phyloP scores from a whole-genome alignment of 1,140 invertebrate species.

The Apolygus lucorum region DNA sequence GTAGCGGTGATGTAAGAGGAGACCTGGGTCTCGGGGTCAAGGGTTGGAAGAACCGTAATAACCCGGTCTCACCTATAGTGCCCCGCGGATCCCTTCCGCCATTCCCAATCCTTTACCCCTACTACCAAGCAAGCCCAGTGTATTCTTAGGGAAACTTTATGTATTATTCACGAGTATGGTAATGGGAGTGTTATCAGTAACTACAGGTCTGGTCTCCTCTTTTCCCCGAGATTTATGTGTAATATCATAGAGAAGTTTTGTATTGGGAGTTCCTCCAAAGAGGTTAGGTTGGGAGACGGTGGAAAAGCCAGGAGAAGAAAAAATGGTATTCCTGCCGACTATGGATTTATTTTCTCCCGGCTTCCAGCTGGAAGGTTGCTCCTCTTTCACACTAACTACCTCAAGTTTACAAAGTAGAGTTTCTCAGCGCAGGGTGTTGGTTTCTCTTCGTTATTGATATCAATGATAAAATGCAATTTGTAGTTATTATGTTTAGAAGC shows the following conservation, averaged over 20 bases:
- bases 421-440: too few species aligned
- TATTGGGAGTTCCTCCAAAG: slow-evolving; percentile 17
- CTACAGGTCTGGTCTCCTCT: slow-evolving; percentile 21
- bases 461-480: too few species aligned
- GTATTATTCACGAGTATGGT: slow-evolving; percentile 24
- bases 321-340: too few species aligned
- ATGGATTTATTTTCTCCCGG: too few species aligned
- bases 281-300: not conserved
- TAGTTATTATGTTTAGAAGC: too few species aligned
- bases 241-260: slow-evolving; percentile 24
- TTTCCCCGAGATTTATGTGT: slow-evolving; percentile 22
- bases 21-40: too few species aligned
- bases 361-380: too few species aligned
- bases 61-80: not conserved
- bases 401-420: too few species aligned
- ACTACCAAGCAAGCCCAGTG: not conserved
- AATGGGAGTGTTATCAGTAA: slow-evolving; percentile 21
- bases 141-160: slow-evolving; percentile 20
- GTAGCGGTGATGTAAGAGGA: too few species aligned
- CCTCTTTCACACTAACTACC: too few species aligned
- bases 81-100: not conserved
- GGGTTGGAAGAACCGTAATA: not conserved
- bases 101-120: not conserved
- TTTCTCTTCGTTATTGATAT: too few species aligned
- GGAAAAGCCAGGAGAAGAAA: too few species aligned